Evolutionary conservation across 2,797 vertebrate genomes (phyloP).

Genomic region (Crocodylus rhombifer): DNA sequence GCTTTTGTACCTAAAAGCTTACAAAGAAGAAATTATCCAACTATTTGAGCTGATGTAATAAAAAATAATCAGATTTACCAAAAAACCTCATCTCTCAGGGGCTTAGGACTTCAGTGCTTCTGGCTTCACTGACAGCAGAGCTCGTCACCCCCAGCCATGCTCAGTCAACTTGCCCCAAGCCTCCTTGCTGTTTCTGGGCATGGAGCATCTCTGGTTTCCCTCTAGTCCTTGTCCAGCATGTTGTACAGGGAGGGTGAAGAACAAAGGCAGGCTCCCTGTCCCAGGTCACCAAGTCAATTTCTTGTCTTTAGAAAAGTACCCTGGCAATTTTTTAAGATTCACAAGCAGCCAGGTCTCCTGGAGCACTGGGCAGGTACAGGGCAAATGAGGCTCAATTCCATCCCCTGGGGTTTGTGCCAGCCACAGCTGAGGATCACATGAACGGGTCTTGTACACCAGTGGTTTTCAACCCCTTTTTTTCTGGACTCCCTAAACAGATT

Average conservation of each 20-base stretch:
- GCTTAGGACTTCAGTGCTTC: too few relatives aligned
- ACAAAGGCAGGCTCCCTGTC: not conserved
- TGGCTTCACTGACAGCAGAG: too few relatives aligned
- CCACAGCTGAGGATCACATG: not conserved
- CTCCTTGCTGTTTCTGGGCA: not conserved
- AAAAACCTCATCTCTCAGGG: too few relatives aligned
- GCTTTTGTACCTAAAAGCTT: too few relatives aligned
- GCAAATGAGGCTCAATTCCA: not conserved
- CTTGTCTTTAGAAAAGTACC: not conserved
- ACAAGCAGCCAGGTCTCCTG: slow-evolving; percentile 20
- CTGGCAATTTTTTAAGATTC: slow-evolving; percentile 22
- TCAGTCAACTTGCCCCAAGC: not conserved
- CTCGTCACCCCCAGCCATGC: not conserved
- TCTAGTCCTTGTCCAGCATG: not conserved
- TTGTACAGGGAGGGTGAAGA: not conserved
- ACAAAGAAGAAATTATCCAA: too few relatives aligned
- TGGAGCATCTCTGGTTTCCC: not conserved
- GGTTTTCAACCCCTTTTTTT: too few relatives aligned
- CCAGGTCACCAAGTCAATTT: slow-evolving; percentile 21
- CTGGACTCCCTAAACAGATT: too few relatives aligned
- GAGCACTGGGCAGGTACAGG: not conserved
- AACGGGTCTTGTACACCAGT: not conserved
- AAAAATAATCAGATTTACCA: too few relatives aligned
- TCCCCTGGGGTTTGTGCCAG: not conserved
- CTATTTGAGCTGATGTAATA: too few relatives aligned